Conservation (phyloP, 2,888 invertebrate species). For the Aromia moschata region DNA sequence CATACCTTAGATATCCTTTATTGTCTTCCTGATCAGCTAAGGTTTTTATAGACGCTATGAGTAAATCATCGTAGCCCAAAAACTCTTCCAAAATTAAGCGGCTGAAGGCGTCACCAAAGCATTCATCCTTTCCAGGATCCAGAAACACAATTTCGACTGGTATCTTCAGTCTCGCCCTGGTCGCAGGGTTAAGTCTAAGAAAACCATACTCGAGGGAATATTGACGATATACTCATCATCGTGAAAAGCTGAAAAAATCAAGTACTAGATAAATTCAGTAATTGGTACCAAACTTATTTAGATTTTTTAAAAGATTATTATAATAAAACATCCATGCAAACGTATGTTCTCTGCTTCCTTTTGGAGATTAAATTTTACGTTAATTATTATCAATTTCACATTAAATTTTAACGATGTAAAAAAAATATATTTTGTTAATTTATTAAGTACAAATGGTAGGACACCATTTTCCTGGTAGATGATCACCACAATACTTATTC, state of each 20-base stretch:
- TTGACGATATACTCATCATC: constrained; percentile 95
- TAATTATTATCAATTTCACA: too few relatives aligned
- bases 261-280: too few relatives aligned
- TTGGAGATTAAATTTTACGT: too few relatives aligned
- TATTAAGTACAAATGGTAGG: too few relatives aligned
- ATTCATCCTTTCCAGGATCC: constrained; percentile 88
- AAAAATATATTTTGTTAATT: too few relatives aligned
- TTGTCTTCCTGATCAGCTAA: constrained; percentile 96
- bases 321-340: too few relatives aligned
- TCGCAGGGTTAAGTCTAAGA: constrained; percentile 85
- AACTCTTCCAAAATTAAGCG: constrained; percentile 91
- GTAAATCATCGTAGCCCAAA: constrained; percentile 95
- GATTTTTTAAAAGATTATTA: neutral
- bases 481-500: too few relatives aligned
- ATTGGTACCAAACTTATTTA: too few relatives aligned
- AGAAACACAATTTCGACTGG: constrained; percentile 88
- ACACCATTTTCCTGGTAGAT: too few relatives aligned
- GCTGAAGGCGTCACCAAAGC: constrained; percentile 94
- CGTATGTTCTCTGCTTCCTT: too few relatives aligned
- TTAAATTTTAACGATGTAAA: too few relatives aligned
- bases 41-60: constrained; percentile 96
- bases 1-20: constrained; percentile 88
- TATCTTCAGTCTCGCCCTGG: constrained; percentile 87
- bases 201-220: constrained; percentile 98
- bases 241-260: constrained; percentile 59